Evolutionary conservation across 2,113 vertebrate species (phyloP).

Genomic region (Apodemus speciosus): DNA sequence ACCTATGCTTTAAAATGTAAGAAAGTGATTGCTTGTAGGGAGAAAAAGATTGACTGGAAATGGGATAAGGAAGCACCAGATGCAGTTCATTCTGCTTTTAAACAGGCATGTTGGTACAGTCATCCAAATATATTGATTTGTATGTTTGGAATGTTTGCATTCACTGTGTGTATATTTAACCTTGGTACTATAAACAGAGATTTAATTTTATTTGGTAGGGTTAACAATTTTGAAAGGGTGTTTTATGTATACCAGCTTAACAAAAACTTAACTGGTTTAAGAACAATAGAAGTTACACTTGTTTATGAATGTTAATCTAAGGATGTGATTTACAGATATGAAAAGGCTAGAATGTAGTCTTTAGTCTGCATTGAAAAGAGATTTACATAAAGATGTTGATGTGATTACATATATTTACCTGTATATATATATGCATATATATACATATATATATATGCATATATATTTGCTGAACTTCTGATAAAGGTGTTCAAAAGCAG

Average conservation of each 20-base stretch:
- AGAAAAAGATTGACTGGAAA: slow-evolving; percentile 23
- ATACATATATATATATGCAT: too few species aligned
- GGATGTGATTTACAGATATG: not conserved
- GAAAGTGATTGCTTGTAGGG: slow-evolving; percentile 38
- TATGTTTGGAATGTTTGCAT: not conserved
- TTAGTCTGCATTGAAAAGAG: not conserved
- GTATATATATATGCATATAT: not conserved
- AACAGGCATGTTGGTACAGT: not conserved
- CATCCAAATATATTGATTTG: not conserved
- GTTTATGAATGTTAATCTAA: not conserved
- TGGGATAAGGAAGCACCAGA: not conserved
- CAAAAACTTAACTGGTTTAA: not conserved
- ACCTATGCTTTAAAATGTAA: slow-evolving; percentile 12
- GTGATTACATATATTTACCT: not conserved
- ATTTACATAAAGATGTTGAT: not conserved
- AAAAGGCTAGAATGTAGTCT: not conserved
- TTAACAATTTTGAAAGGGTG: slow-evolving; percentile 5
- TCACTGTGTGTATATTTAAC: not conserved
- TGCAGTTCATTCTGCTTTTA: not conserved
- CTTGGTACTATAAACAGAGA: not conserved
- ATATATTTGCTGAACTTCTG: not conserved
- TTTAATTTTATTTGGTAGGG: not conserved
- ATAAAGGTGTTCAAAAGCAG: not conserved
- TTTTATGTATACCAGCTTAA: not conserved
- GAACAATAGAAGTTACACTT: not conserved